A percentile compares a stretch with the other conserved stretches of the same genome.
Evolutionary conservation across 2,113 vertebrate genomes (phyloP).

Genomic region (Gavialis gangeticus): DNA sequence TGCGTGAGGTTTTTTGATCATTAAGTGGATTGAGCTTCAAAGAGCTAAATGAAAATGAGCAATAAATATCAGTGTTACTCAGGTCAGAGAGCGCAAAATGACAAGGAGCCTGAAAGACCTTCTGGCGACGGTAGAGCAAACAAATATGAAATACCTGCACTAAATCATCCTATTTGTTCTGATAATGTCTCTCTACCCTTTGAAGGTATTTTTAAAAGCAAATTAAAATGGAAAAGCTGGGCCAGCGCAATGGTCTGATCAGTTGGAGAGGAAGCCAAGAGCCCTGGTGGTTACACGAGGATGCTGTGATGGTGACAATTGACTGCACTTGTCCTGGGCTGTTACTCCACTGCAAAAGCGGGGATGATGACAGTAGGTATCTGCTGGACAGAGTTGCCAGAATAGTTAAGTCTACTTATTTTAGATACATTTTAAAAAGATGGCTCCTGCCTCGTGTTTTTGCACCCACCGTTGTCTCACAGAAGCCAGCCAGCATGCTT

Average conservation of each 20-base stretch:
- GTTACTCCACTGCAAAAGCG: conserved; percentile 30
- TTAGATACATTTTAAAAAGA: conserved; percentile 51
- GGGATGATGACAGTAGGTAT: conserved; percentile 26
- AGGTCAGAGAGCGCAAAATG: conserved; percentile 70
- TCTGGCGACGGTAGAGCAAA: conserved; percentile 62
- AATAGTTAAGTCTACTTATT: conserved; percentile 52
- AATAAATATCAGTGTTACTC: conserved; percentile 77
- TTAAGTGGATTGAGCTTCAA: conserved; percentile 78
- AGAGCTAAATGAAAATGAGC: conserved; percentile 78
- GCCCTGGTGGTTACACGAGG: background rate
- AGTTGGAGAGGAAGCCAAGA: background rate
- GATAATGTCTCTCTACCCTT: background rate
- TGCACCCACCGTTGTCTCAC: conserved; percentile 59
- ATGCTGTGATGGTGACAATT: background rate
- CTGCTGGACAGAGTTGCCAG: background rate
- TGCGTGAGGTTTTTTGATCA: conserved; percentile 79
- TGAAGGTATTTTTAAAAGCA: background rate
- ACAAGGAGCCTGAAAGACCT: conserved; percentile 68
- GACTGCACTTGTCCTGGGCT: background rate
- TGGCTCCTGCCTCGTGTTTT: conserved; percentile 54
- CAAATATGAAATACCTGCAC: conserved; percentile 20
- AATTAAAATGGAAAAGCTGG: background rate
- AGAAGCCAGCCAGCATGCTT: conserved; percentile 14
- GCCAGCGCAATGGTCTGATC: background rate
- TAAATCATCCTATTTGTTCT: conserved; percentile 20